Evolutionary conservation across 2,888 invertebrate genomes (phyloP), one percentile per base, ranked within the genome.

Genomic region (Eupelmus urozonus): DNA sequence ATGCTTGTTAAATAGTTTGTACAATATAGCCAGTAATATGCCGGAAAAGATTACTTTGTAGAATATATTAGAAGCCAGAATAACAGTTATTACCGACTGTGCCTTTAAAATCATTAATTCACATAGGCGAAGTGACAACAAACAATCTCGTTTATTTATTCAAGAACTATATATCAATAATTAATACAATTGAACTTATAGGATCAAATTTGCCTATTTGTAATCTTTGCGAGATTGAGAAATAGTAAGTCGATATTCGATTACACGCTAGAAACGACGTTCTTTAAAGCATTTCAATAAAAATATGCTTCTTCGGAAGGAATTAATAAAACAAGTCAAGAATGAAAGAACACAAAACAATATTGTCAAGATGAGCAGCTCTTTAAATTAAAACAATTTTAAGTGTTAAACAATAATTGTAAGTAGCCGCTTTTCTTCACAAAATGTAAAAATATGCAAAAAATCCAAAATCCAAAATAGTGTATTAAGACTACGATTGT

Each of bases 381-480:
- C 51, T 53, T 49, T 51, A 25, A 18, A 45, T 4, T 51, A 27
- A 55, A 18, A 63, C 9, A 5, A 63, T 40, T 20, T 34, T 4
- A 20, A 23, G 34, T 34, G 42, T 23, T 62, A 16, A 65, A 9
- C 40, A 34, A 42, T 9, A 9, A 53, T 27, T n/a, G n/a, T n/a
- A n/a, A n/a, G 29, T 25, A 66, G 69, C 60, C 18, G 69, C 69
- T 69, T 13, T n/a, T 73, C 67, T 63, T 78, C n/a, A n/a, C 49
- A 72, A 60, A 74, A 29, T 78, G 78, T 78, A 78, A 78, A 73
- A 72, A 73, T 20, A 53, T 49, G 53, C 53, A 53, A 25, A 72
- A 72, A 49, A 62, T 69, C 69, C 65, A 67, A 76, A 62, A 63
- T 67, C 40, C 34, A 40, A 49, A 62, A 72, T 63, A 70, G 60